Evolutionary conservation across 2,888 invertebrate genomes (phyloP).

Genomic region (Drosophila nr. fundita): DNA sequence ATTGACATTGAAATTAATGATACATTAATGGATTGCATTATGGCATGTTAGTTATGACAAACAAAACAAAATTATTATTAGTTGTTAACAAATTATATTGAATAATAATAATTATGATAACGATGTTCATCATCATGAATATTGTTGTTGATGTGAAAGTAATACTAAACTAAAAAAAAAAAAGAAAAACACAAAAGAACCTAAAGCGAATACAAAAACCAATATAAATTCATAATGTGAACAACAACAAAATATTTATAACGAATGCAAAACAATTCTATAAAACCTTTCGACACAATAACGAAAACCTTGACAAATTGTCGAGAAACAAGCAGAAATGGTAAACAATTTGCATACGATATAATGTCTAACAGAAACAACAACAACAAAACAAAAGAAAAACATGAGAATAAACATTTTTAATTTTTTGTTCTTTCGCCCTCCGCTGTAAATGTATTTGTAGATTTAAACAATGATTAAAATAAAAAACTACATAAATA

Average conservation of each 20-base stretch:
- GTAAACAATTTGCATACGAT: conserved; percentile 61
- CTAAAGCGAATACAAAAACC: conserved; percentile 45
- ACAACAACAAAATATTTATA: conserved; percentile 67
- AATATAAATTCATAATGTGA: conserved; percentile 61
- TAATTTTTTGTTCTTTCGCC: conserved; percentile 85
- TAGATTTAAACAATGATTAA: conserved; percentile 85
- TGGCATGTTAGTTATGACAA: conserved; percentile 82
- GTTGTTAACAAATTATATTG: conserved; percentile 80
- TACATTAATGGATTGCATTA: conserved; percentile 74
- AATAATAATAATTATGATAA: conserved; percentile 55
- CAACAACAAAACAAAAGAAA: conserved; percentile 63
- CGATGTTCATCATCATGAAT: conserved; percentile 57
- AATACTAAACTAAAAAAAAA: conserved; percentile 59
- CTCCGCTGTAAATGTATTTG: conserved; percentile 85
- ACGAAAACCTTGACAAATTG: conserved; percentile 49
- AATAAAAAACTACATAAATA: conserved; percentile 82
- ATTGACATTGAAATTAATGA: conserved; percentile 75
- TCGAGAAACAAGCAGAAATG: conserved; percentile 46
- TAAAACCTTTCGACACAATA: conserved; percentile 69
- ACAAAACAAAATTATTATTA: conserved; percentile 74
- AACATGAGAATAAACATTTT: conserved; percentile 79
- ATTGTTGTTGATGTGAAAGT: conserved; percentile 70
- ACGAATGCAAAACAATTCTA: conserved; percentile 63
- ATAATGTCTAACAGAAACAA: conserved; percentile 60
- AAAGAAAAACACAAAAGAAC: conserved; percentile 34